Conservation (phyloP, 2,113 vertebrate species). For the Lethenteron reissneri region DNA sequence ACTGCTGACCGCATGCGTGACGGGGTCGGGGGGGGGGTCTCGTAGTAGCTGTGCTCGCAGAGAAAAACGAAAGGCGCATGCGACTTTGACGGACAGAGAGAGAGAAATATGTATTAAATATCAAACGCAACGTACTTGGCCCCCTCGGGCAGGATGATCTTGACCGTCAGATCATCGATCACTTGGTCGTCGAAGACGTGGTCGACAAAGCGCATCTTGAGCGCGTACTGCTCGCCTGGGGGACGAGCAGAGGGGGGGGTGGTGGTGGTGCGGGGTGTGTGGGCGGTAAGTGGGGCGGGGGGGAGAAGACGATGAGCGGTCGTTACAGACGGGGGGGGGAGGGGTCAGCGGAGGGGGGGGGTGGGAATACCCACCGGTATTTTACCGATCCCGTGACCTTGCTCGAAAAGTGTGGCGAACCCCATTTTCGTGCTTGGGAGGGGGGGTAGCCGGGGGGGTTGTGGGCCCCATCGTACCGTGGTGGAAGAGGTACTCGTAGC, state of each 20-base stretch:
- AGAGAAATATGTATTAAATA: background rate
- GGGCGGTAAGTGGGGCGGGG: background rate
- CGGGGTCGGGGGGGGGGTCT: no score
- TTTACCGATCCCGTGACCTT: no score
- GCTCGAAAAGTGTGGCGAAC: no score
- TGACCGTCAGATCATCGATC: conserved; percentile 66
- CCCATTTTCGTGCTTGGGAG: no score
- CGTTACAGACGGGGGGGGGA: background rate
- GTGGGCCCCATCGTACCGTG: conserved; percentile 31
- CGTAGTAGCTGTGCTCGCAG: no score
- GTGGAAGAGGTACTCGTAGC: conserved; percentile 93
- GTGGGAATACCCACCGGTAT: no score
- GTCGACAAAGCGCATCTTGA: conserved; percentile 91
- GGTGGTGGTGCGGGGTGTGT: background rate
- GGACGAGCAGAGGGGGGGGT: background rate
- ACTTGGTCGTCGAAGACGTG: conserved; percentile 94
- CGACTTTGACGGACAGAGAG: no score
- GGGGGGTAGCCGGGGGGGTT: background rate
- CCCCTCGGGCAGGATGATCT: conserved; percentile 78
- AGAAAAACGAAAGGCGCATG: no score
- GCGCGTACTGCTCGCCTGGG: conserved; percentile 75
- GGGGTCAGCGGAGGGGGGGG: background rate
- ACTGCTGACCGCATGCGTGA: no score
- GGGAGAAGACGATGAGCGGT: background rate
- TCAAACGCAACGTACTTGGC: conserved; percentile 44